Conservation (phyloP, 1,140 invertebrate genomes). For the Batillaria attramentaria region DNA sequence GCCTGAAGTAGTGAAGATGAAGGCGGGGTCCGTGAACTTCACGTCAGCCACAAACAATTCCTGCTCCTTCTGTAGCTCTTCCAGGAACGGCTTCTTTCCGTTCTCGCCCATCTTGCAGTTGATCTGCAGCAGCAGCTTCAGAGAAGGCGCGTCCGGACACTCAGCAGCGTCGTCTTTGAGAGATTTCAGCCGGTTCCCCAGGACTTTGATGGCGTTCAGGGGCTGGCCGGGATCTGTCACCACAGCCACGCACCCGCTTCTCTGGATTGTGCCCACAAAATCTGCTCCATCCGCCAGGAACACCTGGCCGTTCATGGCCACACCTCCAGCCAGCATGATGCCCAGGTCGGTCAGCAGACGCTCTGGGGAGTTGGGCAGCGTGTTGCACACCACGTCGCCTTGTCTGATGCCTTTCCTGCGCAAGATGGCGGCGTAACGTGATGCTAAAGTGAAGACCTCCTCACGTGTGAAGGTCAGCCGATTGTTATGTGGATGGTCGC, state of each 20-base stretch:
- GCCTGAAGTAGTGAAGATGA: constrained; percentile 38
- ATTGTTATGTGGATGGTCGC: neutral
- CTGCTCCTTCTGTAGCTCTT: constrained; percentile 5
- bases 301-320: no score
- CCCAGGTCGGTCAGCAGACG: no score
- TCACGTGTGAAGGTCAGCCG: neutral
- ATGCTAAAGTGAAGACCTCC: neutral
- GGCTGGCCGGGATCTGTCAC: neutral
- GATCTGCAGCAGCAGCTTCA: neutral
- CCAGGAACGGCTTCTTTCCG: neutral
- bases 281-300: no score
- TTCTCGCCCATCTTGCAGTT: neutral
- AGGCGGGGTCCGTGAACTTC: constrained; percentile 18
- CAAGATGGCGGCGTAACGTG: neutral
- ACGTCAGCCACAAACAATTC: constrained; percentile 14
- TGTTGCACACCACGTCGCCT: neutral
- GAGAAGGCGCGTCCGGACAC: neutral
- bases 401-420: neutral
- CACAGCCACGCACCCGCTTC: neutral
- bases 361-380: no score
- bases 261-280: neutral
- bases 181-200: neutral
- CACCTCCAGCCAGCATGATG: no score
- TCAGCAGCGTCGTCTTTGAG: neutral
- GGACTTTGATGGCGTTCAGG: neutral